These are phyloP conservation scores for Tridacna gigas DNA, from an alignment of 2,888 invertebrate species.

Conservation along the genomic window DNA sequence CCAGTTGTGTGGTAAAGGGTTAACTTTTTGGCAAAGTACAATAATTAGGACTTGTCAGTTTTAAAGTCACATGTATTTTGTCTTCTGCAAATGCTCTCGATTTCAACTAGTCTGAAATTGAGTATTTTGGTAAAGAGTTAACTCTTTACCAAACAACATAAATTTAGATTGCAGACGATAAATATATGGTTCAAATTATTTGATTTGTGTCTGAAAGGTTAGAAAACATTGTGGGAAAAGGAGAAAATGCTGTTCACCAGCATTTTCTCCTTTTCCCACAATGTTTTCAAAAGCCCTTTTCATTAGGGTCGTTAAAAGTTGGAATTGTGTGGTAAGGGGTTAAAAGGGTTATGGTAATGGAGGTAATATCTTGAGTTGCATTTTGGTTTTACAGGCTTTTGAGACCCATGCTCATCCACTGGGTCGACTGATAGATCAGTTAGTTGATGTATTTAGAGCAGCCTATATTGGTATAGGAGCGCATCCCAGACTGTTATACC, in stretches of 20 bases:
- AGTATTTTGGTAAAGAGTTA: no score
- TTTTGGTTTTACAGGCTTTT: slow-evolving; percentile 82
- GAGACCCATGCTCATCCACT: slow-evolving; percentile 91
- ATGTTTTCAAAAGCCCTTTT: not conserved
- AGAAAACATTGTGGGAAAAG: not conserved
- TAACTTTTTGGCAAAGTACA: no score
- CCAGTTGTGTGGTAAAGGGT: no score
- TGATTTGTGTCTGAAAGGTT: no score
- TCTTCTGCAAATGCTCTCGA: no score
- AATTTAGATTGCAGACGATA: no score
- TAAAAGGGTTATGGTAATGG: not conserved
- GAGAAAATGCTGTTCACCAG: not conserved
- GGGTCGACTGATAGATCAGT: slow-evolving; percentile 89
- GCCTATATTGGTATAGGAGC: slow-evolving; percentile 92
- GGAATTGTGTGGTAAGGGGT: not conserved
- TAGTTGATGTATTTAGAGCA: slow-evolving; percentile 92
- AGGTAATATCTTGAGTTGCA: not conserved
- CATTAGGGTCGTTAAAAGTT: no score
- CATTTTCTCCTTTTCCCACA: not conserved
- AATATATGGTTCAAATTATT: no score
- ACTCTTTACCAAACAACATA: no score
- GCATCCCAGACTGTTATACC: slow-evolving; percentile 91
- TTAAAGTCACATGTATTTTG: no score
- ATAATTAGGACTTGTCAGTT: no score
- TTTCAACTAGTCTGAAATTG: no score